Conservation (phyloP, 2,797 vertebrate species). For the Pantherophis vulpinus region DNA sequence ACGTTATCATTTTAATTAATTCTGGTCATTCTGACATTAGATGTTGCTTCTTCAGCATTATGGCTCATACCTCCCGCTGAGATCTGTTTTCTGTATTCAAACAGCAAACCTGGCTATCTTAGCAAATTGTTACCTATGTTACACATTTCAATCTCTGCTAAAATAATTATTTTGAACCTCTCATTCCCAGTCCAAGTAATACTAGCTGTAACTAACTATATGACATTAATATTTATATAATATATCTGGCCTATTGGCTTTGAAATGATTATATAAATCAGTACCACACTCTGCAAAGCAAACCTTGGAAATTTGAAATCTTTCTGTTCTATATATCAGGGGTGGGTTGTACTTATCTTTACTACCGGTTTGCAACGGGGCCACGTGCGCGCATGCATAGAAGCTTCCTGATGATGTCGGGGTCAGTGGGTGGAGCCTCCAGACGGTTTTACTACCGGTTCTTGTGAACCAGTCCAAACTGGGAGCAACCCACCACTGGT, state of each 20-base stretch:
- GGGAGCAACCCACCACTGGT: too few species aligned
- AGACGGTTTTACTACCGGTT: too few species aligned
- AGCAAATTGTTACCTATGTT: not conserved
- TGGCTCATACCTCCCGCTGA: not conserved
- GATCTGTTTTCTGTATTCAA: not conserved
- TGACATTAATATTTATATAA: not conserved
- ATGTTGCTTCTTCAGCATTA: not conserved
- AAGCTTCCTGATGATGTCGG: too few species aligned
- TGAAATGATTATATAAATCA: not conserved
- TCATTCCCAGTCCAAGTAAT: not conserved
- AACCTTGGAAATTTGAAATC: not conserved
- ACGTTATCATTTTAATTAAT: not conserved
- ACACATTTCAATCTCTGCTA: not conserved
- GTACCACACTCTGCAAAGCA: not conserved
- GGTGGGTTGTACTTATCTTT: too few species aligned
- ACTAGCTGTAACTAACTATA: not conserved
- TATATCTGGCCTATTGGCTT: not conserved
- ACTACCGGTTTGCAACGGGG: too few species aligned
- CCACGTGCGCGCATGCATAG: rapidly evolving
- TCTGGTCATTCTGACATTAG: not conserved
- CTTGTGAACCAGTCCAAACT: too few species aligned
- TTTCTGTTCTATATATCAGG: not conserved
- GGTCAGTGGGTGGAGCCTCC: too few species aligned
- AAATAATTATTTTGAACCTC: not conserved
- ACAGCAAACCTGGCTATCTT: not conserved